phyloP scores from a whole-genome alignment of 2,113 vertebrate genomes.

The Orycteropus afer region DNA sequence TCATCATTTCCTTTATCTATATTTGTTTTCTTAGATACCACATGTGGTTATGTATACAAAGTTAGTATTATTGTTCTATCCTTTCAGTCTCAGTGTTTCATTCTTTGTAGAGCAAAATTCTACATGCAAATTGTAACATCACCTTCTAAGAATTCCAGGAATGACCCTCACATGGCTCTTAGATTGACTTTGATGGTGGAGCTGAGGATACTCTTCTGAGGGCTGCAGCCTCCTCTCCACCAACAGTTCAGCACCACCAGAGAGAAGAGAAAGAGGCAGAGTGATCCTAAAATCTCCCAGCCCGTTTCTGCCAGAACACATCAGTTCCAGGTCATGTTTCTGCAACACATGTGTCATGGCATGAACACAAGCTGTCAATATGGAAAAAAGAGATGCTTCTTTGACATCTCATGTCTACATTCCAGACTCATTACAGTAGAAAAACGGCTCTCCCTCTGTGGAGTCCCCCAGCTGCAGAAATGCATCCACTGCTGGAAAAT shows the following conservation, averaged over 20 bases:
- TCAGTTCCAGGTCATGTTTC: slow-evolving; percentile 78
- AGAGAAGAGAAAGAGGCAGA: neutral
- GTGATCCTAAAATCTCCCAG: slow-evolving; percentile 38
- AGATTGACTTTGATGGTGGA: neutral
- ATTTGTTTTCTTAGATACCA: neutral
- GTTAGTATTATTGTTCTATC: neutral
- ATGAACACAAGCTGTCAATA: slow-evolving; percentile 55
- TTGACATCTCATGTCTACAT: slow-evolving; percentile 59
- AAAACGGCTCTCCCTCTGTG: neutral
- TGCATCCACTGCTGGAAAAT: neutral
- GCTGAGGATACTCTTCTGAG: neutral
- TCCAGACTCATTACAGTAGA: slow-evolving; percentile 45
- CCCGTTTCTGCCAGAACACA: slow-evolving; percentile 76
- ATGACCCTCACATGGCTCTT: neutral
- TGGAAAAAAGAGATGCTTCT: slow-evolving; percentile 42
- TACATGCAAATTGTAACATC: neutral
- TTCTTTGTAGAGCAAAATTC: neutral
- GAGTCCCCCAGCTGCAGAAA: slow-evolving; percentile 15
- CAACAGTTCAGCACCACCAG: neutral
- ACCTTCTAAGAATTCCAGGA: neutral
- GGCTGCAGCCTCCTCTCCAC: neutral
- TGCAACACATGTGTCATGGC: slow-evolving; percentile 24
- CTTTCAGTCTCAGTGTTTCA: neutral
- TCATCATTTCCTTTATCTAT: neutral
- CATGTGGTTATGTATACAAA: neutral